Conservation (phyloP, 2,797 vertebrate species). For the Megaceryle alcyon region DNA sequence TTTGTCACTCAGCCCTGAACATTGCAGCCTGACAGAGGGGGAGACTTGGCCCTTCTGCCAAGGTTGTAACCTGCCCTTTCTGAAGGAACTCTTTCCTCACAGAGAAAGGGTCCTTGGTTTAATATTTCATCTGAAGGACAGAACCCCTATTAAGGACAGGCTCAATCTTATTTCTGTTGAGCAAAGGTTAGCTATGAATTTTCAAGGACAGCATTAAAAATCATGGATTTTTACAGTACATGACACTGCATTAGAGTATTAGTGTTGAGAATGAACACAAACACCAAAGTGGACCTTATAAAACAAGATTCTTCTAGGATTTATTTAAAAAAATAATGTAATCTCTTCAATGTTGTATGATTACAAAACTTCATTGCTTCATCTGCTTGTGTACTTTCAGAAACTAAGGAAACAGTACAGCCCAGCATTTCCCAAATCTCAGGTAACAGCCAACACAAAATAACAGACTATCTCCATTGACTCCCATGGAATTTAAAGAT, state of each 20-base stretch:
- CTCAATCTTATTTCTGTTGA: background rate
- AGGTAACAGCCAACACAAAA: background rate
- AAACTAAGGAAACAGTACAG: background rate
- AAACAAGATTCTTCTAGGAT: background rate
- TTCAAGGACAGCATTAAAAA: background rate
- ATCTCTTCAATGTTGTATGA: background rate
- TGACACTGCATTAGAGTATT: background rate
- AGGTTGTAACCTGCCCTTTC: background rate
- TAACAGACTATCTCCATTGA: background rate
- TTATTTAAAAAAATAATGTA: background rate
- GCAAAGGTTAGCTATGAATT: background rate
- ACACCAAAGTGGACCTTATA: background rate
- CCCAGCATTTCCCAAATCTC: background rate
- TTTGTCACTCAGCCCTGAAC: background rate
- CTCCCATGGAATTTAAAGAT: background rate
- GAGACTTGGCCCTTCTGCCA: background rate
- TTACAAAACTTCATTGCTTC: background rate
- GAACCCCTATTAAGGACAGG: background rate
- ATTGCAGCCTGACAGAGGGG: background rate
- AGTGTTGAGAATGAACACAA: background rate
- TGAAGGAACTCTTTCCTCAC: background rate
- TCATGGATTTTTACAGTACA: background rate
- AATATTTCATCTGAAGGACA: slow-evolving; percentile 6
- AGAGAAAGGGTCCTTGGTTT: background rate
- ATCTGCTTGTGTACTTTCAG: background rate